Base-by-base conservation (phyloP, 1,140 invertebrate genomes). In the Drosophila repleta region DNA sequence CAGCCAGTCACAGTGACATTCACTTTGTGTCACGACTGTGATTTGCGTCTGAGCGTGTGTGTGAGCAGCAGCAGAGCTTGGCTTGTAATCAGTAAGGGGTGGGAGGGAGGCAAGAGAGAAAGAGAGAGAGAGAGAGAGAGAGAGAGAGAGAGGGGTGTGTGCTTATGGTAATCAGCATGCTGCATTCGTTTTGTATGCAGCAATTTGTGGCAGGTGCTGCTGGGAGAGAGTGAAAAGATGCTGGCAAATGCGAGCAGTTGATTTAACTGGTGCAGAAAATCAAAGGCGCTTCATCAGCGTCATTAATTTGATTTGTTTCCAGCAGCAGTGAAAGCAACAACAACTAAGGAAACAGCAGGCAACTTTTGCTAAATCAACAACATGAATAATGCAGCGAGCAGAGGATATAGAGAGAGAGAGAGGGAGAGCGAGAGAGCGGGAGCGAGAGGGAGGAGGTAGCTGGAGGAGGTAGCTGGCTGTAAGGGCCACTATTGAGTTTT, bases 221-320 rank as follows among this genome's bases (percentile, higher is more conserved):
- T 29, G 26, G 32, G 6, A 29, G 6, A 10, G 6, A 29, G 6
- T 7, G 6, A 29, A 35, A 35, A 2, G 15, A 15, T 13, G 11
- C 53, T 56, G 35, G 3, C 39, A 37, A 24, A 26, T 26, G 51
- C 51, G 51, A 52, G 52, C 45, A 58, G 68, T 46, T 65, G 45
- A 51, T 56, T 51, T 63, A 64, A 64, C 60, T 64, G 62, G 20
- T 45, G 61, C 20, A 35, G 58, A 20, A 64, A 78, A 66, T 67
- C 69, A 78, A 62, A 74, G 69, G 58, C 63, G 70, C 55, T 52
- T 73, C 48, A 73, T 78, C 68, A 77, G 57, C 39, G 52, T 73
- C 62, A 67, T 79, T 79, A 77, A 58, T 74, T 77, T 79, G 69
- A 79, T 79, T 79, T 79, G 53, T 61, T n/a, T n/a, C 41, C 48